phyloP scores from a whole-genome alignment of 2,113 vertebrate species.

The Megaceryle maxima region DNA sequence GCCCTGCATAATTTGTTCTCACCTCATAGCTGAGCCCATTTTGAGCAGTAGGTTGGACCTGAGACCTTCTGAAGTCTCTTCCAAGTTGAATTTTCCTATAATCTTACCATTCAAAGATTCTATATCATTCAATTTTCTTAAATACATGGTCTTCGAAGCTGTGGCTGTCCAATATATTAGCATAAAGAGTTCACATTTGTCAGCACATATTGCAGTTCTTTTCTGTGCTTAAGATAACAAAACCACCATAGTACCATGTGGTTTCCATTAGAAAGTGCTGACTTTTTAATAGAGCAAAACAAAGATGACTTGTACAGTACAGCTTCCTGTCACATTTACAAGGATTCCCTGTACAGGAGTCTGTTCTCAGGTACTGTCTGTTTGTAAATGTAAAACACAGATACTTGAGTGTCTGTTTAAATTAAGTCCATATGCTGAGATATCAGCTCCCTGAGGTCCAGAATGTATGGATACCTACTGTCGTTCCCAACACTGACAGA shows the following conservation, averaged over 20 bases:
- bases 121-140: not conserved
- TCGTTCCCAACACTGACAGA: not conserved
- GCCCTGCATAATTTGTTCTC: not conserved
- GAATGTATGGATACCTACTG: not conserved
- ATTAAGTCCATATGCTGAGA: conserved; percentile 16
- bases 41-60: not conserved
- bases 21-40: not conserved
- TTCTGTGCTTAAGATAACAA: not conserved
- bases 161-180: not conserved
- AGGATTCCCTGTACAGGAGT: not conserved
- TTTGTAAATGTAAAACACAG: conserved; percentile 40
- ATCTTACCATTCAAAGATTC: not conserved
- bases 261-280: conserved; percentile 16
- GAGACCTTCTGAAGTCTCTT: not conserved
- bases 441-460: not conserved
- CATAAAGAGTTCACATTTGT: not conserved
- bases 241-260: not conserved
- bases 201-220: not conserved
- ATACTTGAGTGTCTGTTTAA: conserved; percentile 23
- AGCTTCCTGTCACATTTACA: conserved; percentile 1
- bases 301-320: not conserved
- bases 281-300: conserved; percentile 6
- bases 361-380: not conserved
- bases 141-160: not conserved
- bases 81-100: not conserved